Percentiles rank a stretch among this genome's conserved stretches.
Conservation (phyloP, 2,113 vertebrate species). For the Antigone vipio region DNA sequence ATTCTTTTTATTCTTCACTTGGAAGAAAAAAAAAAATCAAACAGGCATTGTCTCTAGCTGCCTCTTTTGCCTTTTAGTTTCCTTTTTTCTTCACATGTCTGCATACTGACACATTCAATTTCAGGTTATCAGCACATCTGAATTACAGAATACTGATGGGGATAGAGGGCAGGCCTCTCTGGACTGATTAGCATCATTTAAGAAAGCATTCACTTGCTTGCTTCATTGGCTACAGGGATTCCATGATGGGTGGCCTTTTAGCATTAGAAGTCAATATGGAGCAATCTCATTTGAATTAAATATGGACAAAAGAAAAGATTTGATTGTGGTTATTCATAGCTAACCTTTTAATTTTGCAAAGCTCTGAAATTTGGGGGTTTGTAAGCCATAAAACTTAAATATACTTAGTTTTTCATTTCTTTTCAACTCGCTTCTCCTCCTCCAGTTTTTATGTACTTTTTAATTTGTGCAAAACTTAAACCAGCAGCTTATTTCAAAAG, state of each 20-base stretch:
- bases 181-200: slow-evolving; percentile 99
- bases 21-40: slow-evolving; percentile 55
- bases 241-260: slow-evolving; percentile 92
- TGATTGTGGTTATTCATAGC: slow-evolving; percentile 75
- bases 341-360: slow-evolving; percentile 76
- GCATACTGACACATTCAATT: slow-evolving; percentile 92
- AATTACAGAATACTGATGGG: slow-evolving; percentile 90
- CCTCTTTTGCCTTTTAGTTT: slow-evolving; percentile 64
- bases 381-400: slow-evolving; percentile 57
- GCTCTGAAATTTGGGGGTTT: slow-evolving; percentile 62
- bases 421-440: slow-evolving; percentile 21
- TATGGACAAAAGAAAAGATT: slow-evolving; percentile 78
- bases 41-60: slow-evolving; percentile 61
- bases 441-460: slow-evolving; percentile 42
- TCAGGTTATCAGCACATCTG: slow-evolving; percentile 95
- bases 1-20: slow-evolving; percentile 64
- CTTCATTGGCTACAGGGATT: slow-evolving; percentile 80
- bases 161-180: slow-evolving; percentile 90
- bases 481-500: slow-evolving; percentile 58
- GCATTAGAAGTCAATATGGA: slow-evolving; percentile 87
- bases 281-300: slow-evolving; percentile 87
- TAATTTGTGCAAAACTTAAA: slow-evolving; percentile 46
- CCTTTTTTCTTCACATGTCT: slow-evolving; percentile 74
- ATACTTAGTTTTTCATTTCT: slow-evolving; percentile 53
- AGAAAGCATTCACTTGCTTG: slow-evolving; percentile 87